Conservation (phyloP, 2,888 invertebrate species). For the Chromoteleia sp. region DNA sequence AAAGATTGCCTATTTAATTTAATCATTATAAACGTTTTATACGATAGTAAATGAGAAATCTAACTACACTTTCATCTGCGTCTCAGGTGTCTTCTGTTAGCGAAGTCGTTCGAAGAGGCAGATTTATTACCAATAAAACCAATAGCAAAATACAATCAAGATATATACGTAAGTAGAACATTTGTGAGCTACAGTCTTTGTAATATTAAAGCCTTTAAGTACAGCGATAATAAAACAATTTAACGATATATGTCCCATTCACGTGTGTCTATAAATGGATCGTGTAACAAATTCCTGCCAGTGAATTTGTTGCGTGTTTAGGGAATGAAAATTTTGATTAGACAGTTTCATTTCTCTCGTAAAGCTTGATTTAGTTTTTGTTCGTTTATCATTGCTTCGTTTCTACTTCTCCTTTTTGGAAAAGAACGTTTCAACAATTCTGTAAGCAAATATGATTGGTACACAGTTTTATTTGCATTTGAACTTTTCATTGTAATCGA, state of each 20-base stretch:
- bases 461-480: constrained; percentile 2
- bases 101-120: constrained; percentile 78
- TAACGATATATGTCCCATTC: constrained; percentile 50
- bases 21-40: constrained; percentile 64
- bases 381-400: no score
- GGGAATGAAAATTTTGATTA: constrained; percentile 15
- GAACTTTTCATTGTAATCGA: not conserved
- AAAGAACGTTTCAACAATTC: not conserved
- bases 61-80: constrained; percentile 80
- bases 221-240: constrained; percentile 56
- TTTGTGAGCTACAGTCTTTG: constrained; percentile 70
- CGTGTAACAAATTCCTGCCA: no score
- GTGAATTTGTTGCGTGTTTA: no score
- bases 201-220: constrained; percentile 49
- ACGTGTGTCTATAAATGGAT: no score
- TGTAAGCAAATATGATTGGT: constrained; percentile 18
- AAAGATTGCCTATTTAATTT: constrained; percentile 61
- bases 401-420: constrained; percentile 21
- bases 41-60: constrained; percentile 71
- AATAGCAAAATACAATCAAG: constrained; percentile 80
- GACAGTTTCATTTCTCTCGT: no score
- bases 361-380: no score
- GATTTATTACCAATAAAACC: constrained; percentile 82
- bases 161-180: constrained; percentile 79
- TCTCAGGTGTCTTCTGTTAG: constrained; percentile 78